Conservation (phyloP, 2,888 invertebrate species). For the Drosophila mercatorum region DNA sequence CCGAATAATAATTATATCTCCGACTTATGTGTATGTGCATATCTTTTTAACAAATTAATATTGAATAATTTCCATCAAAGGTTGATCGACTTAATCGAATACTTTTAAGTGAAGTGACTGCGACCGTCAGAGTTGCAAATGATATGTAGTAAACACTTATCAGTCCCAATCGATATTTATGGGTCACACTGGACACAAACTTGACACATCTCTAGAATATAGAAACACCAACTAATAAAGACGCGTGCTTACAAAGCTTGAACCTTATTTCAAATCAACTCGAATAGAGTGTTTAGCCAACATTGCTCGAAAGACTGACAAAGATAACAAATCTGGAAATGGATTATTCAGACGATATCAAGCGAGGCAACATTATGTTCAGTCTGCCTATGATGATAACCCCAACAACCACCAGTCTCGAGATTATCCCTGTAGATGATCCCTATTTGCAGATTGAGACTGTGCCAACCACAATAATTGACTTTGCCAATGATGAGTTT, state of each 20-base stretch:
- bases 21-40: no score
- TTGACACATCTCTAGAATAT: neutral
- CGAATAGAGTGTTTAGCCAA: no score
- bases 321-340: neutral
- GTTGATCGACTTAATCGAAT: neutral
- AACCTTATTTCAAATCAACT: no score
- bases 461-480: neutral
- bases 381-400: neutral
- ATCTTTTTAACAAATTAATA: neutral
- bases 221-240: no score
- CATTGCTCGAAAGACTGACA: no score
- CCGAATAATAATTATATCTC: no score
- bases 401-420: rapidly evolving
- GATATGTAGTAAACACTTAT: neutral
- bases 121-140: neutral
- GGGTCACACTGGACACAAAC: no score
- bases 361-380: rapidly evolving
- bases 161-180: neutral
- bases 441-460: neutral
- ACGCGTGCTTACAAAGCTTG: neutral
- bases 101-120: neutral
- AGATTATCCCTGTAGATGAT: neutral
- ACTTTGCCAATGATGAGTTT: neutral
- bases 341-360: neutral
- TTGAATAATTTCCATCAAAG: neutral